A percentile compares a stretch with the other conserved stretches of the same genome.
Conservation (phyloP, 2,113 vertebrate genomes). For the Cyprinodon tularosa region DNA sequence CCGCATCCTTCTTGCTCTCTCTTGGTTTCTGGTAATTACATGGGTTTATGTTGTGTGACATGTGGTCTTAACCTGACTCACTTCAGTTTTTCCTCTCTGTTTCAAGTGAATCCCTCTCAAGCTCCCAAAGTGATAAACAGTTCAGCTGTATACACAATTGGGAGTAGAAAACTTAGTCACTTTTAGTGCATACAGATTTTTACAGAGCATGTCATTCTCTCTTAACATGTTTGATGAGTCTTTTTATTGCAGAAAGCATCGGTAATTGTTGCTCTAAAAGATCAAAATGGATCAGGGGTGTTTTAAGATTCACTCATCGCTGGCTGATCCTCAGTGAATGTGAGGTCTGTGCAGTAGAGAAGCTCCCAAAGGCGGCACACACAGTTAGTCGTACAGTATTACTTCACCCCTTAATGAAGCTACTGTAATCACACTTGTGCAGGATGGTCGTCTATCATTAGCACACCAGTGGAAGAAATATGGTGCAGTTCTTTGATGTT, state of each 20-base stretch:
- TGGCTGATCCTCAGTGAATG: slow-evolving; percentile 60
- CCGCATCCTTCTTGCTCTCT: slow-evolving; percentile 28
- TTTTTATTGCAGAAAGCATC: slow-evolving; percentile 34
- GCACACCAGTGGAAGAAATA: slow-evolving; percentile 48
- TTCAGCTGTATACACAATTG: slow-evolving; percentile 10
- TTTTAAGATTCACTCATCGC: slow-evolving; percentile 53
- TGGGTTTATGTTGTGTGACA: slow-evolving; percentile 52
- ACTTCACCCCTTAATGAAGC: slow-evolving; percentile 61
- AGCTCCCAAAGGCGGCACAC: slow-evolving; percentile 53
- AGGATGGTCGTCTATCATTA: slow-evolving; percentile 75
- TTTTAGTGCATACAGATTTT: slow-evolving; percentile 26
- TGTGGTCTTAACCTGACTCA: slow-evolving; percentile 33
- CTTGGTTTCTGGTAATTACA: slow-evolving; percentile 53
- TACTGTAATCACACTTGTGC: slow-evolving; percentile 63
- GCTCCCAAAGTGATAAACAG: slow-evolving; percentile 44
- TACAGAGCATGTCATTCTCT: slow-evolving; percentile 26
- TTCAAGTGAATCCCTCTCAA: slow-evolving; percentile 30
- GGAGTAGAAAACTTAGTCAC: slow-evolving; percentile 23
- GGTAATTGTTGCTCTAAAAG: slow-evolving; percentile 28
- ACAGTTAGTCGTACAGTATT: slow-evolving; percentile 20
- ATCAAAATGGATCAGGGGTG: slow-evolving; percentile 55
- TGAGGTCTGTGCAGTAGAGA: slow-evolving; percentile 45
- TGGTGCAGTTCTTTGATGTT: slow-evolving; percentile 74
- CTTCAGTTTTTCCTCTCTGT: slow-evolving; percentile 43
- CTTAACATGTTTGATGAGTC: slow-evolving; percentile 31